Evolutionary conservation across 2,888 invertebrate species (phyloP).

Genomic region (Stenotaenia linearis): DNA sequence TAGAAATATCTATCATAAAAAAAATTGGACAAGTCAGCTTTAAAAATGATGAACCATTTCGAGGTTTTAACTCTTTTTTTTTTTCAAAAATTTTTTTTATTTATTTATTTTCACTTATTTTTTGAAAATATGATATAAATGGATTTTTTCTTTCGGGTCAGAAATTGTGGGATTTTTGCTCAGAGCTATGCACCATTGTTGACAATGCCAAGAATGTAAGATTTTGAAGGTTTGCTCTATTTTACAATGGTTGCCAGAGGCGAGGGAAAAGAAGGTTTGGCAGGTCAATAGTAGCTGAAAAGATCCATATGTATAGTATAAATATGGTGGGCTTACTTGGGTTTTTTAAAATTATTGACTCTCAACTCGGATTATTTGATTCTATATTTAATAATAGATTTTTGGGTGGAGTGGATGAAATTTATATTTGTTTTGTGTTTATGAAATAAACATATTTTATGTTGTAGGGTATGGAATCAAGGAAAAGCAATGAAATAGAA

Average conservation of each 20-base stretch:
- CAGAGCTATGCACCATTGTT: neutral
- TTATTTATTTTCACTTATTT: neutral
- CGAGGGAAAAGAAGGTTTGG: neutral
- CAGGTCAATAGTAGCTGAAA: neutral
- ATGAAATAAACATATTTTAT: no score
- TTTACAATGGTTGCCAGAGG: neutral
- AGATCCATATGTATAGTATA: no score
- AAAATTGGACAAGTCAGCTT: neutral
- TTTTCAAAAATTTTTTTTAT: neutral
- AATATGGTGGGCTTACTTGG: no score
- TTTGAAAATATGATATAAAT: neutral
- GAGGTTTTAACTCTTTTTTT: neutral
- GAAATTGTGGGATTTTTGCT: neutral
- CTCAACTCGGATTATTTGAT: no score
- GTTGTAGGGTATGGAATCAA: no score
- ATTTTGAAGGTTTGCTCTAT: neutral
- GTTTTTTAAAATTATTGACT: no score
- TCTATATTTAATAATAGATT: no score
- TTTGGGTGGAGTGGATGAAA: no score
- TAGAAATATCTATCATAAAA: neutral
- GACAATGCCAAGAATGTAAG: neutral
- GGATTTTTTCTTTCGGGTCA: neutral
- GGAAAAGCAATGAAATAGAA: no score
- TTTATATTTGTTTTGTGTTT: no score
- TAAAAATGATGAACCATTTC: neutral